Conservation (phyloP, 2,797 vertebrate species). For the Centroberyx gerrardi region DNA sequence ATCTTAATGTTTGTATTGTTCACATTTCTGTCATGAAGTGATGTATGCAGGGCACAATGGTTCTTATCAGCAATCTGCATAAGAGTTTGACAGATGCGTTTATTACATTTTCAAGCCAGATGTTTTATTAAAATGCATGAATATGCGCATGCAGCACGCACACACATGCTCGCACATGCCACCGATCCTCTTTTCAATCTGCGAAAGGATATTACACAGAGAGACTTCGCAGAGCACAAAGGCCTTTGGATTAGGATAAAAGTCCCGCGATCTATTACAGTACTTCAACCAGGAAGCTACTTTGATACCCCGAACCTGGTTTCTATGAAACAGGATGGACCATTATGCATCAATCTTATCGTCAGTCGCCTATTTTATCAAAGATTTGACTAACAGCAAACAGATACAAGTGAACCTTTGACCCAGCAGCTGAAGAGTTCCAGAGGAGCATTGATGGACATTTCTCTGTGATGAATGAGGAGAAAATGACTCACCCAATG, state of each 20-base stretch:
- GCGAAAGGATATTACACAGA: constrained; percentile 77
- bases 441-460: constrained; percentile 35
- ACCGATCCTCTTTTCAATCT: constrained; percentile 62
- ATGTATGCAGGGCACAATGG: background rate
- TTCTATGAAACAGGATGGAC: constrained; percentile 63
- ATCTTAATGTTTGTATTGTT: constrained; percentile 7
- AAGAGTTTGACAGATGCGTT: constrained; percentile 49
- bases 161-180: constrained; percentile 14
- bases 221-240: constrained; percentile 58
- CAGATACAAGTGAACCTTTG: constrained; percentile 53
- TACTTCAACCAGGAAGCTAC: constrained; percentile 60
- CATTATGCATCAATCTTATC: constrained; percentile 58
- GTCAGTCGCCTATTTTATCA: constrained; percentile 41
- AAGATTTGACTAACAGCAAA: constrained; percentile 60
- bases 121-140: constrained; percentile 55
- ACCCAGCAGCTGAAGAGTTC: constrained; percentile 47
- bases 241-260: constrained; percentile 70
- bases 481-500: constrained; percentile 89
- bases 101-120: constrained; percentile 57
- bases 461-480: constrained; percentile 59
- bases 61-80: constrained; percentile 5
- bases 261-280: constrained; percentile 64
- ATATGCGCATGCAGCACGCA: constrained; percentile 1
- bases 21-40: background rate
- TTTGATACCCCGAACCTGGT: constrained; percentile 72